Evolutionary conservation across 2,797 vertebrate species (phyloP), one percentile per base, ranked within the genome.

Genomic region (Acanthis flammea): DNA sequence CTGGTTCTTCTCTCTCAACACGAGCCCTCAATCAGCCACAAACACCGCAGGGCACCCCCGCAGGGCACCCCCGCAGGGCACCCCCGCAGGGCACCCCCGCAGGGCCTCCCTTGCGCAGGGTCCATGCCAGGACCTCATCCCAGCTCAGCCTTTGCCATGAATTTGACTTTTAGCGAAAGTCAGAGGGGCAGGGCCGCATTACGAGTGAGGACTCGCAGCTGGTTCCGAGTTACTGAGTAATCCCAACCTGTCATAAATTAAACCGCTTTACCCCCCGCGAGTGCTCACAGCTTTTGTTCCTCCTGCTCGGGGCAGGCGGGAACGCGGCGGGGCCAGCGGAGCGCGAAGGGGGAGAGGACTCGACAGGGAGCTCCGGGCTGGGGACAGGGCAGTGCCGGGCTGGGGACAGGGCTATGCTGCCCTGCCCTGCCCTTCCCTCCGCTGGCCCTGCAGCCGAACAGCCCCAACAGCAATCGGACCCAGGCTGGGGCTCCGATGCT

Each of bases 171-270:
- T 35, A 47, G 50, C 14, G 19, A 61, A 91, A 86, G 88, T 66
- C 86, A 48, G 75, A 42, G 21, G 8, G 33, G n/a, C 3, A 48
- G 19, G 12, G 50, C 33, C 12, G 41, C 16, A 4, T 61, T 39
- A 4, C 7, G 12, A 51, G 84, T 5, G 2, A 71, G 30, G 77
- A 48, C 70, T 76, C 5, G 15, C 48, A 5, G 79, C 16, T 31
- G 80, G 39, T 45, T 91, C 65, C 13, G 18, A 88, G 97, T 97
- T 97, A 96, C 93, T 92, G 55, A 90, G 92, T 92, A 96, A 96
- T 92, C 89, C 28, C 42, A 83, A 58, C 48, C 60, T 33, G 95
- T 96, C 39, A 95, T 91, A 96, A 96, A 96, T 94, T 97, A 95
- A 97, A 77, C 95, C 47, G 53, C 78, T 74, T 83, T 89, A 87